These are phyloP conservation scores for Ailurus styani DNA, from an alignment of 2,113 vertebrate species.

Conservation along the genomic window DNA sequence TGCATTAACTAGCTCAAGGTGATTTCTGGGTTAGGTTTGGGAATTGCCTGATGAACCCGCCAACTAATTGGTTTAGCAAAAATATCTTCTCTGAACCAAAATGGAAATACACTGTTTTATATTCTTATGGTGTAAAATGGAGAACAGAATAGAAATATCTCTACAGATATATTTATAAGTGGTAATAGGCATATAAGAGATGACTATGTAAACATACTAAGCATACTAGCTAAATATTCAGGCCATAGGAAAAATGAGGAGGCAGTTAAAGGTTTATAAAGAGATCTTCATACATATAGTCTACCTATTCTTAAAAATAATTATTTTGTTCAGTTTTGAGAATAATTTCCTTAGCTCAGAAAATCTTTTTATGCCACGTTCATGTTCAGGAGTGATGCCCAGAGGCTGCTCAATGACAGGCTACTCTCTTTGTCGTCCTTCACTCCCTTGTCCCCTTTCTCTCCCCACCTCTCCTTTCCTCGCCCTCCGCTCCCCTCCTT, in stretches of 20 bases:
- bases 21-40: neutral
- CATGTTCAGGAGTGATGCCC: neutral
- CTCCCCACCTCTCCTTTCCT: neutral
- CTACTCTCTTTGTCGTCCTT: neutral
- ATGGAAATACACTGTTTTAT: neutral
- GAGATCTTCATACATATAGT: neutral
- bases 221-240: conserved; percentile 1
- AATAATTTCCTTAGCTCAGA: neutral
- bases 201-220: neutral
- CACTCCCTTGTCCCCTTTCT: no score
- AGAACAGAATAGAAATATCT: neutral
- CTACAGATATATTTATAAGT: conserved; percentile 19
- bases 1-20: neutral
- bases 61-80: neutral
- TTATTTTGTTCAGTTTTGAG: neutral
- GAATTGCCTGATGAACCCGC: neutral
- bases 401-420: neutral
- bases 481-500: neutral
- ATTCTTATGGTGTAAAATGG: neutral
- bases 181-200: neutral
- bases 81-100: neutral
- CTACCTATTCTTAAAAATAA: neutral
- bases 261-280: neutral
- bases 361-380: neutral
- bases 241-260: neutral